Base-by-base conservation (phyloP, 2,797 vertebrate species). In the Halcyon badia region DNA sequence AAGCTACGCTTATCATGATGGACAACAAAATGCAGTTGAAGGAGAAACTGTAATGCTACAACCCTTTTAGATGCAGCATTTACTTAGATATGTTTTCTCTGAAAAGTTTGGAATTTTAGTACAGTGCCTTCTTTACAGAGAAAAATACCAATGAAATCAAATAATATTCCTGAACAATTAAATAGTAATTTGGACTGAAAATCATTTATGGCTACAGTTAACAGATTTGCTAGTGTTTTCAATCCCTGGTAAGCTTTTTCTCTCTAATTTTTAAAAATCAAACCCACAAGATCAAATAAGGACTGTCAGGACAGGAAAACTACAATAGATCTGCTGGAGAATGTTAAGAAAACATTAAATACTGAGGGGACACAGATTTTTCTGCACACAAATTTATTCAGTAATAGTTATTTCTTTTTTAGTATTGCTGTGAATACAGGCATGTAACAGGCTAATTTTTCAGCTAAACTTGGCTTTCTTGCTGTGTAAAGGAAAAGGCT, bases 1-100 rank as follows among this genome's bases (percentile, higher is more conserved):
- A 48, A 3, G 2, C 15, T 79, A 17, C 15, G 3, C 1, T n/a
- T 75, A 58, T 4, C 18, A 54, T 0, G 2, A 51, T 8, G 10
- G 5, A 72, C 41, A 46, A 33, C 3, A 72, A 94, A 60, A 75
- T 42, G 33, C 17, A 79, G 9, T 39, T 75, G 42, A 86, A 80
- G 35, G 30, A 68, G 31, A 78, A 78, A 52, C 5, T 71, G 5
- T 41, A 31, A 44, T 16, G 9, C 31, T 73, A 58, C 16, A 54
- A 30, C 9, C 28, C 4, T 81, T 60, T 81, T 44, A n/a, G 22
- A 54, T 21, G 8, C 2, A 57, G 2, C 5, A 24, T 94, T 84
- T 78, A 24, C 92, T 84, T 78, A n/a, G 20, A 28, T 16, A 73
- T 1, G 0, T 33, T 91, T 77, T 69, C 22, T 75, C 42, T 75